Evolutionary conservation across 2,113 vertebrate genomes (phyloP).

Genomic region (Triplophysa siluroides): DNA sequence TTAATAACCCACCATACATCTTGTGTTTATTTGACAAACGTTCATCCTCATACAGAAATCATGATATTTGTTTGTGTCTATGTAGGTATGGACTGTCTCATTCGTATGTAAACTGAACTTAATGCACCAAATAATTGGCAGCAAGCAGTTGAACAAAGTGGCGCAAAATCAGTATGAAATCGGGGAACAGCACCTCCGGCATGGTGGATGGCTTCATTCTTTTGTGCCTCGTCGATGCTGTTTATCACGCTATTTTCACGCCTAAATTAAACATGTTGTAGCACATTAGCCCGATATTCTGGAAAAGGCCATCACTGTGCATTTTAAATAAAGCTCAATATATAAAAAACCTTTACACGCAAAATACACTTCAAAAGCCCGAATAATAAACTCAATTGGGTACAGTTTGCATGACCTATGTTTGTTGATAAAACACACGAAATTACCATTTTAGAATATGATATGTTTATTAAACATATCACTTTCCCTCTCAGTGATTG

Average conservation of each 20-base stretch:
- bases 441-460: background rate
- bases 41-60: too few species aligned
- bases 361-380: background rate
- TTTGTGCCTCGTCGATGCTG: conserved; percentile 65
- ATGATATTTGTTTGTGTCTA: conserved; percentile 20
- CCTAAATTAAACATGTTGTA: conserved; percentile 64
- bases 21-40: background rate
- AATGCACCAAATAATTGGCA: conserved; percentile 58
- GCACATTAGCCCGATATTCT: conserved; percentile 60
- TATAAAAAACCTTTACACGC: background rate
- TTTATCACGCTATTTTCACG: conserved; percentile 73
- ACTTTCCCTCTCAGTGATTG: conserved; percentile 70
- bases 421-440: too few species aligned
- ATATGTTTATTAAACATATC: conserved; percentile 70
- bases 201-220: conserved; percentile 33
- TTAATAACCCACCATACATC: background rate
- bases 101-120: conserved; percentile 42
- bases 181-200: conserved; percentile 48
- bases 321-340: too few species aligned
- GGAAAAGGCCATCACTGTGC: background rate
- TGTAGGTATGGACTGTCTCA: background rate
- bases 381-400: too few species aligned
- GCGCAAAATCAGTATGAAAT: conserved; percentile 77
- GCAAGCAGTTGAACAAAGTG: conserved; percentile 48
- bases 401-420: too few species aligned